Conservation (phyloP, 2,113 vertebrate species). For the Anthoscopus minutus region DNA sequence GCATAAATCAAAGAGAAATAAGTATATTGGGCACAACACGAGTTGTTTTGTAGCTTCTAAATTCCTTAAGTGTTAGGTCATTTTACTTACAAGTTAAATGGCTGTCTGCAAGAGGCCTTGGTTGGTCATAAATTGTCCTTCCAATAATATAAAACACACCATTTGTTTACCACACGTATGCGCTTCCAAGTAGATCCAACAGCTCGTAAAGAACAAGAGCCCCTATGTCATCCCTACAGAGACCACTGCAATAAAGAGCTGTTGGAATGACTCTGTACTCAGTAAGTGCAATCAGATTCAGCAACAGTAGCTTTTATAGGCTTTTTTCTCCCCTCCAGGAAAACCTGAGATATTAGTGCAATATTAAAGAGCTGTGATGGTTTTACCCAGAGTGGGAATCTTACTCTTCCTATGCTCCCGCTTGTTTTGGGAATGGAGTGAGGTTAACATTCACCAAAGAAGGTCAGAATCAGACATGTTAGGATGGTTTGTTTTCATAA, state of each 20-base stretch:
- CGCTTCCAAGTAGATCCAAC: slow-evolving; percentile 49
- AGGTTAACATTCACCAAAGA: not conserved
- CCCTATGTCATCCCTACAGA: slow-evolving; percentile 58
- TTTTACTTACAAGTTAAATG: slow-evolving; percentile 72
- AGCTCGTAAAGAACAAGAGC: slow-evolving; percentile 66
- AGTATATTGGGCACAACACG: not conserved
- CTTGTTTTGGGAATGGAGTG: not conserved
- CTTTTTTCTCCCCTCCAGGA: slow-evolving; percentile 32
- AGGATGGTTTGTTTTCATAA: not conserved
- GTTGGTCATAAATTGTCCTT: slow-evolving; percentile 68
- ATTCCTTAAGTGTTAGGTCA: slow-evolving; percentile 75
- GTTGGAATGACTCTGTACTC: slow-evolving; percentile 11
- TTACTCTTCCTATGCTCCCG: not conserved
- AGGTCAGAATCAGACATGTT: not conserved
- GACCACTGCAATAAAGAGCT: slow-evolving; percentile 55
- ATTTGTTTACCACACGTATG: slow-evolving; percentile 66
- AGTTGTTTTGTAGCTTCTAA: slow-evolving; percentile 61
- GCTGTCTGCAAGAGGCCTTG: slow-evolving; percentile 65
- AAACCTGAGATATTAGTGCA: slow-evolving; percentile 20
- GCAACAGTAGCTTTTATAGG: slow-evolving; percentile 35
- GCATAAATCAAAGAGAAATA: slow-evolving; percentile 33
- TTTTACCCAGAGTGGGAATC: not conserved
- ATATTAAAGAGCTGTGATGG: not conserved
- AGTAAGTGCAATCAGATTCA: slow-evolving; percentile 33
- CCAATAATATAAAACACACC: slow-evolving; percentile 69